These are phyloP conservation scores for Atrichornis clamosus DNA, from an alignment of 2,113 vertebrate species.

Conservation along the genomic window DNA sequence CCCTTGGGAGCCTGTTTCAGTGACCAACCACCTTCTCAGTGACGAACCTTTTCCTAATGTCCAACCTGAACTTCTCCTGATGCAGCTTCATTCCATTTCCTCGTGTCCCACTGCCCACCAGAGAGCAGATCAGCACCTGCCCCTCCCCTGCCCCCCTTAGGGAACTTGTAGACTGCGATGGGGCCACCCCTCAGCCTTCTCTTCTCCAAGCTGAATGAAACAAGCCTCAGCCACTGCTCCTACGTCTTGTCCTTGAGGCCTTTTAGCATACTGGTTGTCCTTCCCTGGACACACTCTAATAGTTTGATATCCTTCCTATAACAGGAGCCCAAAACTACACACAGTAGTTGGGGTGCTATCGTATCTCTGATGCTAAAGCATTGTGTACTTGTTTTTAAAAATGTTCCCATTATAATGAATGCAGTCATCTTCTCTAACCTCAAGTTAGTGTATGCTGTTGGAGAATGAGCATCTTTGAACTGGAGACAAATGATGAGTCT, in stretches of 20 bases:
- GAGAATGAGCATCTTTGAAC: constrained; percentile 42
- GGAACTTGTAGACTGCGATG: neutral
- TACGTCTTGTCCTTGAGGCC: accelerated
- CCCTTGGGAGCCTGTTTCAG: neutral
- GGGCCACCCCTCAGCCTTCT: neutral
- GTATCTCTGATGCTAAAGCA: neutral
- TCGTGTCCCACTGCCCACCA: accelerated
- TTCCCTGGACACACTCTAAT: neutral
- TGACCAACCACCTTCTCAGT: neutral
- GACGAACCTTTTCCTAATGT: neutral
- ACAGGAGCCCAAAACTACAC: neutral
- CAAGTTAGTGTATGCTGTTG: constrained; percentile 10
- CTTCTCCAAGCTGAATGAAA: neutral
- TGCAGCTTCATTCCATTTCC: neutral
- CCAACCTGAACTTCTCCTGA: neutral
- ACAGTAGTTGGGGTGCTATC: neutral
- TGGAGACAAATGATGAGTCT: neutral
- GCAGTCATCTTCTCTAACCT: neutral
- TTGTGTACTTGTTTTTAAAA: neutral
- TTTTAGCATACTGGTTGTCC: neutral
- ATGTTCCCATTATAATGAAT: neutral
- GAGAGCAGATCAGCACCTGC: neutral
- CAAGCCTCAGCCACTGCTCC: neutral
- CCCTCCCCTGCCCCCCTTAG: accelerated
- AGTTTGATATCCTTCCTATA: neutral